A percentile compares a stretch with the other conserved stretches of the same genome.
Conservation (phyloP, 2,113 vertebrate genomes). For the Furnarius figulus region DNA sequence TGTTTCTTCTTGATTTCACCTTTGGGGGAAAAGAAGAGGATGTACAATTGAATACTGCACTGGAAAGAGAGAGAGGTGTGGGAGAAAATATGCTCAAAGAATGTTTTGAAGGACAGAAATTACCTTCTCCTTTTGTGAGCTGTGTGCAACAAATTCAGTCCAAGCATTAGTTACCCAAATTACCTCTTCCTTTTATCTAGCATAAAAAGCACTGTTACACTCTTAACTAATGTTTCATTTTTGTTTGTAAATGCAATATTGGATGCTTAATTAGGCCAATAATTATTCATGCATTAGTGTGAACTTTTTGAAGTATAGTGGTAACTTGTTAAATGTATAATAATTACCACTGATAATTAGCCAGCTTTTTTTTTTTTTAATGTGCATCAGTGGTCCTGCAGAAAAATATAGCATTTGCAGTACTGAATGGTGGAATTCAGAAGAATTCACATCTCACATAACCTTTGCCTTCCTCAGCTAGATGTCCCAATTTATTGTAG, state of each 20-base stretch:
- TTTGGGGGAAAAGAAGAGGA: not conserved
- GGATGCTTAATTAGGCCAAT: constrained; percentile 70
- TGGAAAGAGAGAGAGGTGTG: not conserved
- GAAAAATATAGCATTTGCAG: constrained; percentile 39
- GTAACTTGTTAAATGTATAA: constrained; percentile 65
- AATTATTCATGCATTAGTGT: constrained; percentile 74
- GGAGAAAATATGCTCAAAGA: constrained; percentile 29
- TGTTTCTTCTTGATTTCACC: not conserved
- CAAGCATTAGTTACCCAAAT: constrained; percentile 66
- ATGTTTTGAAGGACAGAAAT: constrained; percentile 62
- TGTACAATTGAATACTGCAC: not conserved
- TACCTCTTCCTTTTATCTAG: constrained; percentile 62
- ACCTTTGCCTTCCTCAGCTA: not conserved
- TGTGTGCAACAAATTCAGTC: constrained; percentile 30
- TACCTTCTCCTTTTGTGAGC: constrained; percentile 37
- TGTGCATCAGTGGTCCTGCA: constrained; percentile 37
- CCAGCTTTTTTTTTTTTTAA: not conserved
- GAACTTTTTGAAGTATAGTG: constrained; percentile 65
- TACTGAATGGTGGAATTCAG: constrained; percentile 10
- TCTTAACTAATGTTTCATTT: constrained; percentile 59
- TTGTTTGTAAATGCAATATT: constrained; percentile 34
- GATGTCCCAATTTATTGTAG: not conserved
- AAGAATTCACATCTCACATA: not conserved
- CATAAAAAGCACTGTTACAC: constrained; percentile 54
- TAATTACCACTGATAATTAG: constrained; percentile 69